Conservation (phyloP, 64 coral and sea anemone genomes). For the Montipora capricornis region DNA sequence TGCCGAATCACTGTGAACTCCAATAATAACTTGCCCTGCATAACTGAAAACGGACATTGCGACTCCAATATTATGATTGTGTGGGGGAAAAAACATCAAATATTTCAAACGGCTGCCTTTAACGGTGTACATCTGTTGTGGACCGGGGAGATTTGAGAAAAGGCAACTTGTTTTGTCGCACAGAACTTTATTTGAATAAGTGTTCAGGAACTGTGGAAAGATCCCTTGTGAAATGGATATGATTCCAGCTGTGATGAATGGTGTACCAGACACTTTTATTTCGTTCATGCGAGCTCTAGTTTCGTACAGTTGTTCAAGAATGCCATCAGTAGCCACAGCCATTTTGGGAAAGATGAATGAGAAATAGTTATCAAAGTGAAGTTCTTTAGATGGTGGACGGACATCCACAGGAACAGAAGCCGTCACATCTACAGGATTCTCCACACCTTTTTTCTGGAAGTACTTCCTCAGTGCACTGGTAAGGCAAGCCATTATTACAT, state of each 20-base stretch:
- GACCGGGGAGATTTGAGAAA: constrained; percentile 94
- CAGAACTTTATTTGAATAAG: constrained; percentile 35
- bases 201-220: constrained; percentile 59
- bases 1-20: constrained; percentile 68
- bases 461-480: constrained; percentile 74
- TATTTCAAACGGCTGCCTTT: constrained; percentile 44
- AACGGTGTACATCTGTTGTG: constrained; percentile 43
- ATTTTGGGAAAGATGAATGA: constrained; percentile 79
- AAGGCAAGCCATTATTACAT: constrained; percentile 86
- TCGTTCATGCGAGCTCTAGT: constrained; percentile 85
- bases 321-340: constrained; percentile 55
- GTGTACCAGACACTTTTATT: constrained; percentile 82
- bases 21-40: constrained; percentile 78
- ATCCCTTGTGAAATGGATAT: constrained; percentile 71
- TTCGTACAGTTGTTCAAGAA: constrained; percentile 52
- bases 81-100: constrained; percentile 92
- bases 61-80: constrained; percentile 75
- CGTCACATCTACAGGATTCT: constrained; percentile 71
- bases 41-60: constrained; percentile 84
- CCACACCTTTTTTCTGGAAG: constrained; percentile 76
- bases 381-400: constrained; percentile 12
- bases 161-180: constrained; percentile 75
- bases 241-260: constrained; percentile 48
- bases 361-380: constrained; percentile 82
- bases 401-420: constrained; percentile 90